phyloP scores from a whole-genome alignment of 2,797 vertebrate genomes.

The Characodon lateralis region DNA sequence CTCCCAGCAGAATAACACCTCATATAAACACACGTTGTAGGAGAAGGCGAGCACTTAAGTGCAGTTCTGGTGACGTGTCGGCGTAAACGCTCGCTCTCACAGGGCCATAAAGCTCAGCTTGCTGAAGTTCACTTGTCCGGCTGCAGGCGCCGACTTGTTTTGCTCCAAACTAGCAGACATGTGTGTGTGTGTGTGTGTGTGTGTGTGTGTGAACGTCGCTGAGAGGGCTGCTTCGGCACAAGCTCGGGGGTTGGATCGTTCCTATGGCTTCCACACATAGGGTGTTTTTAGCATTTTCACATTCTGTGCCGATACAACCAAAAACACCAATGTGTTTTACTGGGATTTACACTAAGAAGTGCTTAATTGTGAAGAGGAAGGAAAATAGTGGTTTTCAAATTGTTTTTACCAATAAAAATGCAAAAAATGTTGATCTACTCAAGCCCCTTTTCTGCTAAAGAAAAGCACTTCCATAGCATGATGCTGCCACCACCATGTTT shows the following conservation, averaged over 20 bases:
- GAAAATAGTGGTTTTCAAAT: too few species aligned
- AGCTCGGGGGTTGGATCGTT: too few species aligned
- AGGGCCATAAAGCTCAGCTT: conserved; percentile 22
- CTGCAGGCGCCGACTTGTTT: conserved; percentile 36
- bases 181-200: too few species aligned
- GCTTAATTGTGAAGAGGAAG: too few species aligned
- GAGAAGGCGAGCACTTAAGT: conserved; percentile 36
- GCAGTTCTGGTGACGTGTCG: conserved; percentile 56
- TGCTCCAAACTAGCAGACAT: conserved; percentile 3
- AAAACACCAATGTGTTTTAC: not conserved
- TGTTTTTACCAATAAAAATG: too few species aligned
- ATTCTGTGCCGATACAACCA: not conserved
- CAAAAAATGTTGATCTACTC: too few species aligned
- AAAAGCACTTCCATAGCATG: too few species aligned
- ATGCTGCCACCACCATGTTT: not conserved
- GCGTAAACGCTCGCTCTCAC: conserved; percentile 39
- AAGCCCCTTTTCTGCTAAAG: too few species aligned
- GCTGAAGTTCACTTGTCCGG: conserved; percentile 37
- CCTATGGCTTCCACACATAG: too few species aligned
- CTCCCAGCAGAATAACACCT: conserved; percentile 67
- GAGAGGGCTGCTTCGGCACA: too few species aligned
- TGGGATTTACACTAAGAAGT: not conserved
- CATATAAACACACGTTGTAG: conserved; percentile 57
- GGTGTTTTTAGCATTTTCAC: not conserved
- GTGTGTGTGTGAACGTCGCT: too few species aligned